These are phyloP conservation scores for Chrysochloris asiatica DNA, from an alignment of 2,113 vertebrate genomes.

Conservation along the genomic window DNA sequence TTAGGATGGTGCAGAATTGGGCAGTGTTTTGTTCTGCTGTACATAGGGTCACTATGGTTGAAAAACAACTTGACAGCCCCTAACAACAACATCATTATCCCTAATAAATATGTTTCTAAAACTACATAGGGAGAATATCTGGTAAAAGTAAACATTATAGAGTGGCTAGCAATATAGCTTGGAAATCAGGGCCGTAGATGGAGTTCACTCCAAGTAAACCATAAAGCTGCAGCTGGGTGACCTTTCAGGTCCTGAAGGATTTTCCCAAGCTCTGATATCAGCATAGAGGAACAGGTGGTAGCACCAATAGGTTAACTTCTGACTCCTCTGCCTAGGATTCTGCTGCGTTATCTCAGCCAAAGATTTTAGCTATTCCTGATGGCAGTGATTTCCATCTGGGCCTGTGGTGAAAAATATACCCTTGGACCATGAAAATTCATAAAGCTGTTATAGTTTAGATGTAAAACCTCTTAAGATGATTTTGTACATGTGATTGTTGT, in stretches of 20 bases:
- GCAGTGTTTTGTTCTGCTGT: too few species aligned
- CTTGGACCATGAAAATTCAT: conserved; percentile 35
- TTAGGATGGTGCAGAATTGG: too few species aligned
- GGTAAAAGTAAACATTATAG: not conserved
- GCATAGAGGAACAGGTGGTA: not conserved
- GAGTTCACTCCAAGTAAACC: not conserved
- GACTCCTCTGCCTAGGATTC: conserved; percentile 46
- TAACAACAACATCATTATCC: too few species aligned
- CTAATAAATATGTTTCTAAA: not conserved
- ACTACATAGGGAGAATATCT: not conserved
- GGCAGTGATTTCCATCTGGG: conserved; percentile 21
- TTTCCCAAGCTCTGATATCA: not conserved
- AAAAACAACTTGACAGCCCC: too few species aligned
- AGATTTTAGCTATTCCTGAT: conserved; percentile 43
- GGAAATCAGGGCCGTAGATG: not conserved
- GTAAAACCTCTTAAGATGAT: conserved; percentile 17
- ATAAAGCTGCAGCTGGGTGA: not conserved
- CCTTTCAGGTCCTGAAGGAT: not conserved
- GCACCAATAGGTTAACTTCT: not conserved
- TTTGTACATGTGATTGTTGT: not conserved
- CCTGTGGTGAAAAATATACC: conserved; percentile 52
- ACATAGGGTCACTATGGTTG: too few species aligned
- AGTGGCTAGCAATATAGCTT: not conserved
- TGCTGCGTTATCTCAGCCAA: conserved; percentile 35
- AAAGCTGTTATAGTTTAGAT: conserved; percentile 51